phyloP scores from a whole-genome alignment of 2,113 vertebrate genomes.

The Micromys minutus region DNA sequence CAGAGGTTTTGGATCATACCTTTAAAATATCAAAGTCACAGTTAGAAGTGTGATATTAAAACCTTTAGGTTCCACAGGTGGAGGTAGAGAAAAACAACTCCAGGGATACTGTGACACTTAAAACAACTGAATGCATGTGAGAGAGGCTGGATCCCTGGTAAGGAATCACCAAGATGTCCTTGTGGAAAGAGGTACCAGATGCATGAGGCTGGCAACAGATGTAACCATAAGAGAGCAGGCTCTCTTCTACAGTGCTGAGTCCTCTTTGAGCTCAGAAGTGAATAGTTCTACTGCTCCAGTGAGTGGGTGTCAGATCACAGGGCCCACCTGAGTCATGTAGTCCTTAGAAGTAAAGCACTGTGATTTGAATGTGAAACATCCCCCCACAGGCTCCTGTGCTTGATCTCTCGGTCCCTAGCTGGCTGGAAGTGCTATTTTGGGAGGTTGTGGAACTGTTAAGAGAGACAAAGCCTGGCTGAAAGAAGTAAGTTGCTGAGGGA shows the following conservation, averaged over 20 bases:
- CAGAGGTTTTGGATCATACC: not conserved
- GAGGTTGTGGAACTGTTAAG: not conserved
- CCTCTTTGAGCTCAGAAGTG: not conserved
- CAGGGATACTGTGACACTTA: not conserved
- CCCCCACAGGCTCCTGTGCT: not conserved
- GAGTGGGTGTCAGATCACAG: not conserved
- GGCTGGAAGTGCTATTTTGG: not conserved
- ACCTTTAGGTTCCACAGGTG: not conserved
- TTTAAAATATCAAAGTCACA: not conserved
- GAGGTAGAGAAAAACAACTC: fast-evolving
- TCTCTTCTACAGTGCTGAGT: not conserved
- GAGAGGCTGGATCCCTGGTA: not conserved
- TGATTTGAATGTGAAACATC: not conserved
- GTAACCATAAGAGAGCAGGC: fast-evolving
- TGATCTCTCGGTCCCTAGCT: not conserved
- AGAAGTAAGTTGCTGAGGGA: not conserved
- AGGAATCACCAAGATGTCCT: not conserved
- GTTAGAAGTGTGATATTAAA: not conserved
- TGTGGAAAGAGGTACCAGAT: not conserved
- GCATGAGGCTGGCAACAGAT: not conserved
- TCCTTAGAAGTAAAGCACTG: not conserved
- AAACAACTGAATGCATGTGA: not conserved
- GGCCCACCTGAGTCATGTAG: not conserved
- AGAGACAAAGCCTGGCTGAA: not conserved
- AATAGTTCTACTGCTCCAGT: not conserved